Percentiles rank a stretch among this genome's conserved stretches.
phyloP scores from a whole-genome alignment of 2,888 invertebrate species.

The Bhutanitis thaidina region DNA sequence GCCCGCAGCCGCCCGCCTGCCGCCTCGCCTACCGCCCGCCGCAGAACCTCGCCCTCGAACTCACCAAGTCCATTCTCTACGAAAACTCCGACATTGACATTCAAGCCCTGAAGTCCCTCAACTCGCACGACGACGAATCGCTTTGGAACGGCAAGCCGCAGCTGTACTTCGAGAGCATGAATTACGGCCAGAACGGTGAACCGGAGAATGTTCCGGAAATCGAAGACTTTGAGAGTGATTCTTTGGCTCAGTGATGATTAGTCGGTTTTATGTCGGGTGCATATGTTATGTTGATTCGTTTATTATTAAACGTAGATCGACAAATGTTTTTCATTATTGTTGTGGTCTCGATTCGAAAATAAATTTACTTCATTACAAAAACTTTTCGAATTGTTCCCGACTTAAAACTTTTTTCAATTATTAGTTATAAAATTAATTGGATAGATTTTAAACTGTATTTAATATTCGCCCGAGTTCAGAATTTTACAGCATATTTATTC shows the following conservation, averaged over 20 bases:
- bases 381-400: neutral
- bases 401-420: neutral
- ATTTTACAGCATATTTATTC: too few relatives aligned
- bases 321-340: too few relatives aligned
- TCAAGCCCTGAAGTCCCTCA: conserved; percentile 36
- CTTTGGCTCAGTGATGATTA: conserved; percentile 37
- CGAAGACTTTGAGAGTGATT: conserved; percentile 55
- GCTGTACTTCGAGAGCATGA: conserved; percentile 85
- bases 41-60: conserved; percentile 54
- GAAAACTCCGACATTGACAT: conserved; percentile 55
- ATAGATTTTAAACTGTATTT: too few relatives aligned
- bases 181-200: conserved; percentile 56
- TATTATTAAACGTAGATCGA: too few relatives aligned
- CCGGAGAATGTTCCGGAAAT: conserved; percentile 23
- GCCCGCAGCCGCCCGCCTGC: conserved; percentile 33
- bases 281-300: too few relatives aligned
- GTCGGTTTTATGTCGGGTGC: neutral
- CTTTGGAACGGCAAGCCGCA: conserved; percentile 77
- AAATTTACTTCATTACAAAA: too few relatives aligned
- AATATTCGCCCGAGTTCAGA: too few relatives aligned
- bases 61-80: conserved; percentile 49
- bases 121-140: conserved; percentile 63
- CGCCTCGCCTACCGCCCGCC: conserved; percentile 51
- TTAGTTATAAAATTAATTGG: neutral
- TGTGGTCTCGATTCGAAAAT: too few relatives aligned